Evolutionary conservation across 2,113 vertebrate species (phyloP), one percentile per base, ranked within the genome.

Genomic region (Indri indri): DNA sequence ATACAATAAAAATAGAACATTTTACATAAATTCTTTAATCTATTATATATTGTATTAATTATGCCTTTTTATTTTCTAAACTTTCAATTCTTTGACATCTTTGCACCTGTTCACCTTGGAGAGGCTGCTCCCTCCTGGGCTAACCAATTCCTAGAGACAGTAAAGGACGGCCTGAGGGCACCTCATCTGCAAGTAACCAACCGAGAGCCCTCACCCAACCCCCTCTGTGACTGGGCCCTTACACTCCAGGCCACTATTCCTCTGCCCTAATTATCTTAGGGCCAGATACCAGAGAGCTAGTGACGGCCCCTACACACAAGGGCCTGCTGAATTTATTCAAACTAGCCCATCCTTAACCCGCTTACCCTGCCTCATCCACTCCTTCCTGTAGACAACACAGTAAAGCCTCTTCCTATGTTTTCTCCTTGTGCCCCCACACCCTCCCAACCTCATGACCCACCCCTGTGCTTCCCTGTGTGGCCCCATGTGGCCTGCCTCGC

Each of bases 91-190:
- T 89, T 37, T 94, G 27, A 25, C 8, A 27, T 74, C 37, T 30
- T n/a, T n/a, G 5, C 13, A 25, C 4, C 25, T 54, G 30, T 47
- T 6, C 17, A 83, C 3, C 63, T n/a, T 22, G 6, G 45, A 71
- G 9, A 54, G n/a, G 45, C 7, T 12, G n/a, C 0, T 0, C 10
- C 16, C 5, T n/a, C 57, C 18, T 57, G 42, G 6, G 2, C 12
- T 73, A 25, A 17, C 10, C n/a, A 70, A 14, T 52, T 52, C 11
- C 17, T 18, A 16, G 68, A 20, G 14, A 18, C 30, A 34, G 6
- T 25, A 12, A 83, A 50, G 30, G 32, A 27, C 32, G 5, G 6
- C 1, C 32, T 1, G 30, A 25, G 18, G 50, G 80, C 18, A 20
- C 13, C 52, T 54, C 66, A 32, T 30, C 7, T 8, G 30, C 3